Conservation (phyloP, 2,113 vertebrate species). For the Bostrychus sinensis region DNA sequence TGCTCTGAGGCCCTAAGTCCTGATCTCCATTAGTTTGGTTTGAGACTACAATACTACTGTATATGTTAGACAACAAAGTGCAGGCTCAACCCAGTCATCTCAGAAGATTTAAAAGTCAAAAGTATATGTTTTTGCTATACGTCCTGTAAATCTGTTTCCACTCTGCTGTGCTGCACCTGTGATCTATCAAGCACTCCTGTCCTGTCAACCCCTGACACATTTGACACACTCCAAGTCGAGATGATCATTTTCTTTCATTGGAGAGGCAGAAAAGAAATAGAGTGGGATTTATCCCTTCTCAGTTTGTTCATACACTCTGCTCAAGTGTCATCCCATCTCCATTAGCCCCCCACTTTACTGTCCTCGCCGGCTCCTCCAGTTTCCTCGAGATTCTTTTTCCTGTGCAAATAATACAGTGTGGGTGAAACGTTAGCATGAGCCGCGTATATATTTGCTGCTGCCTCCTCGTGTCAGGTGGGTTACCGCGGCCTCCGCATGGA, state of each 20-base stretch:
- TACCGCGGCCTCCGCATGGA: constrained; percentile 23
- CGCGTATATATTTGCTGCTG: constrained; percentile 22
- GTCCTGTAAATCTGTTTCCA: constrained; percentile 1
- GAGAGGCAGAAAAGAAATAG: constrained; percentile 48
- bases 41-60: not conserved
- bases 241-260: constrained; percentile 66
- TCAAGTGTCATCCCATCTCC: constrained; percentile 71
- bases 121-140: not conserved
- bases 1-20: not conserved
- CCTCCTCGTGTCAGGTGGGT: constrained; percentile 38
- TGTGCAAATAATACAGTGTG: constrained; percentile 49
- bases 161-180: constrained; percentile 9
- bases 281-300: constrained; percentile 59
- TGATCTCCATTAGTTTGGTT: not conserved
- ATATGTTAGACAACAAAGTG: not conserved
- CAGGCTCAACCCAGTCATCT: not conserved
- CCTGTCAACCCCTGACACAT: constrained; percentile 37
- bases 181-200: constrained; percentile 30
- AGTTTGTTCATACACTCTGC: constrained; percentile 56
- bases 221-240: constrained; percentile 53
- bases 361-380: constrained; percentile 57
- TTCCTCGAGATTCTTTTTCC: constrained; percentile 52
- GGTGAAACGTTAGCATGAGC: constrained; percentile 23
- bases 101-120: not conserved
- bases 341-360: constrained; percentile 62